phyloP scores from a whole-genome alignment of 2,113 vertebrate genomes.

The Lota lota region DNA sequence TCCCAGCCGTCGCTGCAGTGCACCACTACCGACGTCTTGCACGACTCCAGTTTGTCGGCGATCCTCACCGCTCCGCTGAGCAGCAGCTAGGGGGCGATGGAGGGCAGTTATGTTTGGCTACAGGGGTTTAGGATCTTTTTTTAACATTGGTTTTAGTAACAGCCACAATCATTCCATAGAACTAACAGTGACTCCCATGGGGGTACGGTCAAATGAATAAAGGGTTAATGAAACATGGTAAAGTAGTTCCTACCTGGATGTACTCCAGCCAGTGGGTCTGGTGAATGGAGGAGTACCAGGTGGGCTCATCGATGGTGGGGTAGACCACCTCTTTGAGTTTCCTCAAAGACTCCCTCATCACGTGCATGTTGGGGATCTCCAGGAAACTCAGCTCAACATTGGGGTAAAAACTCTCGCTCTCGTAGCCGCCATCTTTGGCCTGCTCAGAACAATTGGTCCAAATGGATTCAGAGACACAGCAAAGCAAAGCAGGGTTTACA shows the following conservation, averaged over 20 bases:
- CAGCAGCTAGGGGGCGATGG: slow-evolving; percentile 73
- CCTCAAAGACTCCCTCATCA: slow-evolving; percentile 93
- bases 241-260: slow-evolving; percentile 78
- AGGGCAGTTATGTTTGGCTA: no score
- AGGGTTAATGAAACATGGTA: no score
- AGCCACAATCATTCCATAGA: no score
- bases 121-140: no score
- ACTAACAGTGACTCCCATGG: no score
- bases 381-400: slow-evolving; percentile 89
- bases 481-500: not conserved
- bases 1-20: slow-evolving; percentile 98
- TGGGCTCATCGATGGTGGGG: slow-evolving; percentile 86
- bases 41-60: slow-evolving; percentile 89
- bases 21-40: slow-evolving; percentile 92
- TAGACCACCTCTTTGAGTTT: slow-evolving; percentile 93
- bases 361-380: slow-evolving; percentile 97
- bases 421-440: slow-evolving; percentile 94
- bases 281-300: slow-evolving; percentile 88
- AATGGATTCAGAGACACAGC: not conserved
- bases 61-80: slow-evolving; percentile 87
- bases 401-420: slow-evolving; percentile 88
- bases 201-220: no score
- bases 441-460: slow-evolving; percentile 38
- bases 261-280: slow-evolving; percentile 96
- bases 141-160: no score